These are phyloP conservation scores for Callosobruchus maculatus DNA, from an alignment of 2,888 invertebrate genomes.

Conservation along the genomic window DNA sequence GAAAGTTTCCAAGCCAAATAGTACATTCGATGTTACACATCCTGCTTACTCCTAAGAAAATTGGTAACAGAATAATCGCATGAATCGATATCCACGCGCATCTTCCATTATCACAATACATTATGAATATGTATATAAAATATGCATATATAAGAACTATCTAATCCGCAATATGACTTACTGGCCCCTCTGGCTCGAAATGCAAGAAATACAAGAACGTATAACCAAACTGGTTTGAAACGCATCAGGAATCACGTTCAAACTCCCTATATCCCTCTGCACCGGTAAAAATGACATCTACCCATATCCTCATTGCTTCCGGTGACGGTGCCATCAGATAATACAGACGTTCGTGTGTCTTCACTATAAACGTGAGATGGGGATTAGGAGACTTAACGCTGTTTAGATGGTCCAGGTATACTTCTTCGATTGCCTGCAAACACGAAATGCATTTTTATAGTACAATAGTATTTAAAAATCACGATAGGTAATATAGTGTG, in stretches of 20 bases:
- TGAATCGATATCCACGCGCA: background rate
- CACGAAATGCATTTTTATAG: background rate
- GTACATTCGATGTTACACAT: background rate
- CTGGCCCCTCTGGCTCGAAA: background rate
- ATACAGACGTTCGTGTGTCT: slow-evolving; percentile 85
- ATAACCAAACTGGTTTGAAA: background rate
- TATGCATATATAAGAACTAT: background rate
- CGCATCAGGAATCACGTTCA: slow-evolving; percentile 47
- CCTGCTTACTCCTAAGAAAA: background rate
- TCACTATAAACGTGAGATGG: slow-evolving; percentile 89
- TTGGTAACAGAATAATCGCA: background rate
- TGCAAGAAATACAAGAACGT: background rate
- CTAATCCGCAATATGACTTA: background rate
- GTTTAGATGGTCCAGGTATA: slow-evolving; percentile 93
- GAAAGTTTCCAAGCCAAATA: background rate
- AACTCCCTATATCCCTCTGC: slow-evolving; percentile 84
- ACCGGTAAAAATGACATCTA: slow-evolving; percentile 91
- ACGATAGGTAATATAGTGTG: too few species aligned
- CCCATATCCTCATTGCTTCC: slow-evolving; percentile 95
- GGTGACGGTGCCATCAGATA: slow-evolving; percentile 91
- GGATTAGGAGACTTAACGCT: slow-evolving; percentile 88
- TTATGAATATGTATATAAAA: background rate
- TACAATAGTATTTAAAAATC: too few species aligned
- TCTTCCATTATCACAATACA: background rate
- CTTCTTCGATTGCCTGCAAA: slow-evolving; percentile 88